Percentiles rank a stretch among this genome's conserved stretches.
phyloP scores from a whole-genome alignment of 2,888 invertebrate species.

The Podotricha telesiphe region DNA sequence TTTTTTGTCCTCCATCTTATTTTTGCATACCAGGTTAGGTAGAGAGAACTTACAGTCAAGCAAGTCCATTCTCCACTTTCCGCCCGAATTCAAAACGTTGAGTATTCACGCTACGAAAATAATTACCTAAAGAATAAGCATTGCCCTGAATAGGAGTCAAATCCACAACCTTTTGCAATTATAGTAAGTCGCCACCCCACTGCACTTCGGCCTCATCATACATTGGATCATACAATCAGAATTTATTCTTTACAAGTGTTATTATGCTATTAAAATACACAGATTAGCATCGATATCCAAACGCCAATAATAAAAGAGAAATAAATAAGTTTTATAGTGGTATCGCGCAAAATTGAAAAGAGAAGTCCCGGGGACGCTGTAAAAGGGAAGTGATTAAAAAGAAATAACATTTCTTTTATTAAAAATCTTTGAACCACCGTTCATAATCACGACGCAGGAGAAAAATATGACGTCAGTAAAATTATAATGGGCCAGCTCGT shows the following conservation, averaged over 20 bases:
- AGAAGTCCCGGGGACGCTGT: slow-evolving; percentile 46
- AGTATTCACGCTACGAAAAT: too few species aligned
- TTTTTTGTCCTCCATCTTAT: too few species aligned
- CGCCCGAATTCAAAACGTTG: too few species aligned
- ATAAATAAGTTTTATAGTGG: slow-evolving; percentile 56
- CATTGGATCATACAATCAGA: background rate
- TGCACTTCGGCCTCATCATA: background rate
- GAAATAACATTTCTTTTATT: slow-evolving; percentile 70
- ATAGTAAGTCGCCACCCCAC: too few species aligned
- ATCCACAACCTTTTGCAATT: too few species aligned
- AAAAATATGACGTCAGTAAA: slow-evolving; percentile 80
- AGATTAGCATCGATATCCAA: slow-evolving; percentile 48
- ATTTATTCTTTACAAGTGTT: slow-evolving; percentile 14
- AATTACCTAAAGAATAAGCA: too few species aligned
- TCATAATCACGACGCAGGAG: slow-evolving; percentile 72
- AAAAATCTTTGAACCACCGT: slow-evolving; percentile 75
- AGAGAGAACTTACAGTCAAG: too few species aligned
- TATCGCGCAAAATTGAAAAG: slow-evolving; percentile 64
- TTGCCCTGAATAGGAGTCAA: too few species aligned
- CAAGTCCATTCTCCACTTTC: too few species aligned
- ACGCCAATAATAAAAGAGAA: slow-evolving; percentile 47
- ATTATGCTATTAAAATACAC: slow-evolving; percentile 36
- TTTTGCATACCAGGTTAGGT: too few species aligned
- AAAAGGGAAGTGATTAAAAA: slow-evolving; percentile 81
- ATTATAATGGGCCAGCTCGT: slow-evolving; percentile 79